Evolutionary conservation across 2,797 vertebrate species (phyloP), one percentile per base, ranked within the genome.

Genomic region (Dipus sagitta): DNA sequence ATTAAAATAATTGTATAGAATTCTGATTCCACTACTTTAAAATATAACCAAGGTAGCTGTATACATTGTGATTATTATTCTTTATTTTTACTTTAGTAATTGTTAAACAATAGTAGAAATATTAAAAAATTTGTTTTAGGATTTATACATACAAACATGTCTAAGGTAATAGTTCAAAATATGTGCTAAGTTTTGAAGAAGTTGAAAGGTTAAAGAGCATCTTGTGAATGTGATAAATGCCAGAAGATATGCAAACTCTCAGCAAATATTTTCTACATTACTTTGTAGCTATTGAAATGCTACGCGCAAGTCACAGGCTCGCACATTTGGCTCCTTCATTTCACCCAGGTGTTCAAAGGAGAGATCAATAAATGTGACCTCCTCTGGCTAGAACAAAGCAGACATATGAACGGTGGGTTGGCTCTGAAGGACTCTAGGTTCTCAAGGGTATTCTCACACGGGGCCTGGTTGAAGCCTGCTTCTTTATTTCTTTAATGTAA

Each of bases 121-220:
- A 79, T 71, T 2, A 67, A 62, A 54, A 32, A 52, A n/a, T 76
- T 79, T 65, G 72, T 76, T 85, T 94, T 68, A 91, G 60, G 2
- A 83, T 88, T 58, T 90, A 3, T 65, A 30, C 64, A 32, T 58
- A 87, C n/a, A 92, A 74, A 82, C 71, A 28, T 77, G 20, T 38
- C 58, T 47, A 15, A 38, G 28, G 7, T 65, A 74, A 74, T 68
- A 3, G 24, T 1, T 71, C 58, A 60, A 64, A 52, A 72, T 52
- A 38, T 88, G 64, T 72, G 17, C 11, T 71, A 67, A 80, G 15
- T 85, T 91, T 30, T 95, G 13, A 97, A 91, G 28, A 95, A 77
- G 6, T 86, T 52, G 88, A 80, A 42, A 92, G 6, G 26, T 83
- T 90, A 88, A 93, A 86, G 34, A 30, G 11, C 9, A 72, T 87